Evolutionary conservation across 2,888 invertebrate genomes (phyloP), one percentile per base, ranked within the genome.

Genomic region (Galeruca laticollis): DNA sequence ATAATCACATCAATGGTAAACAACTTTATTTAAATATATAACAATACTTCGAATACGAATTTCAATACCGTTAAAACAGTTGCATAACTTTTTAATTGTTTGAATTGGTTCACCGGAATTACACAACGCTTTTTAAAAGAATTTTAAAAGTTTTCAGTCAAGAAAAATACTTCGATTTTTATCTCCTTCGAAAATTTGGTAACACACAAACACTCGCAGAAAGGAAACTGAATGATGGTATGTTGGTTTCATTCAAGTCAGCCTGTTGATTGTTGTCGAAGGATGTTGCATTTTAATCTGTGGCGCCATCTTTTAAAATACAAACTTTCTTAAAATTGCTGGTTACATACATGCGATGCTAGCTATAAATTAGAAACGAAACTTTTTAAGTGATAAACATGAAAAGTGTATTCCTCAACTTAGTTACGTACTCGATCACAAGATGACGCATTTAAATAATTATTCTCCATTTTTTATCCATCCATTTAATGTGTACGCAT

Each of bases 201-300:
- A 60, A 60, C 60, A 70, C 70, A 60, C 70, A 56, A 57, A 18
- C 67, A 70, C 64, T 68, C 67, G 63, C 52, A 70, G 63, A 67
- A 60, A 59, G 59, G 66, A 61, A 70, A 68, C 70, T 59, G 60
- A 70, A 52, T 70, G 67, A 10, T 67, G 59, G 62, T 56, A 65
- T 52, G 60, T 66, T 68, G 43, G 20, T 66, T 71, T 75, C 69
- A 67, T 65, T 72, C 69, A 60, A 70, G 59, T 69, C 74, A 70
- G 76, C 76, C 76, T 76, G 76, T 76, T 76, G 76, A 76, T 72
- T 75, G 71, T 74, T 69, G 72, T 73, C 52, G 70, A 60, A 70
- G 66, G 61, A 71, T 65, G 62, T 54, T 62, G 67, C 64, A 61
- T 52, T 37, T 35, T 35, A 11, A 35, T 11, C 10, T 43, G 60